Evolutionary conservation across 2,113 vertebrate species (phyloP).

Genomic region (Cardinalis cardinalis): DNA sequence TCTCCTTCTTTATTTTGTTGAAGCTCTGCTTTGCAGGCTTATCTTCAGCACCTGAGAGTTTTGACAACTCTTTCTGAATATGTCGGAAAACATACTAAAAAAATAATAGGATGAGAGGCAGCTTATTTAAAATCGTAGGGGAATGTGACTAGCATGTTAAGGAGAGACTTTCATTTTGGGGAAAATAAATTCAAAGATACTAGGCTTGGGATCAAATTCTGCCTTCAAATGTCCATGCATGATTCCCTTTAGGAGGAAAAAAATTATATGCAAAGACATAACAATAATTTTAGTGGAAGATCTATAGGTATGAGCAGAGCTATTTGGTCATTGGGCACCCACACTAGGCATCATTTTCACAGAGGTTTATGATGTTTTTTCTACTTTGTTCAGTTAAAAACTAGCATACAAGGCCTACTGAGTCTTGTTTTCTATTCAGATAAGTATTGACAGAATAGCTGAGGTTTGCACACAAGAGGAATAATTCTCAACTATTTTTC

Average conservation of each 20-base stretch:
- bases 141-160: conserved; percentile 24
- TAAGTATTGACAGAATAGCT: neutral
- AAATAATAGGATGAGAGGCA: neutral
- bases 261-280: neutral
- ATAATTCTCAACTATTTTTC: neutral
- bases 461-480: neutral
- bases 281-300: neutral
- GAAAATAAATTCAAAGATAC: neutral
- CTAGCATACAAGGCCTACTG: neutral
- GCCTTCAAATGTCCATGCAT: neutral
- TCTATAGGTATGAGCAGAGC: neutral
- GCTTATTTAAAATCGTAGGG: neutral
- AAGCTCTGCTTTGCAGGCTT: conserved; percentile 19
- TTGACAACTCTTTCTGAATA: conserved; percentile 20
- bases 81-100: neutral
- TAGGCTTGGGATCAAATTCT: conserved; percentile 6
- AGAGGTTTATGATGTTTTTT: neutral
- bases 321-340: neutral
- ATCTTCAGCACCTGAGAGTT: conserved; percentile 22
- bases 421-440: neutral
- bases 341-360: neutral
- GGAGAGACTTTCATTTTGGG: neutral
- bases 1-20: neutral
- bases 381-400: neutral
- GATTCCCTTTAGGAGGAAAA: neutral